Evolutionary conservation across 1,140 invertebrate species (phyloP), one percentile per base, ranked within the genome.

Genomic region (Dysdera silvatica): DNA sequence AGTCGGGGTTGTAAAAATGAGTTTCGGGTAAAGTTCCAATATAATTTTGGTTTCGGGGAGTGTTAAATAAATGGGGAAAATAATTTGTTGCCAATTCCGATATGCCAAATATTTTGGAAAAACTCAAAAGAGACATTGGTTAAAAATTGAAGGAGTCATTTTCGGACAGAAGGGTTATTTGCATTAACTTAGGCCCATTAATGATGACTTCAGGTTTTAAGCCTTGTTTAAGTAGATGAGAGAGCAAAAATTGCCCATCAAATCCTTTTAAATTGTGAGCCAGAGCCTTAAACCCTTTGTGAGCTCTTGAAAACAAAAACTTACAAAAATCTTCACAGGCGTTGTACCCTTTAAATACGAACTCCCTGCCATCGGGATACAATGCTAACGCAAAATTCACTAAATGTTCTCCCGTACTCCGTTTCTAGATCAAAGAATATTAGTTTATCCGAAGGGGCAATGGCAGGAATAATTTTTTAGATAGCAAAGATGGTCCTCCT

Each of bases 31-130:
- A n/a, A n/a, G n/a, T n/a, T n/a, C n/a, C n/a, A n/a, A n/a, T n/a
- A n/a, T n/a, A n/a, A n/a, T n/a, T 66, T 49, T 58, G 47, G 18
- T 66, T 63, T 35, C 43, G 3, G 16, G 2, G 20, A 18, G 4
- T 55, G 23, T 66, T 66, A 29, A 66, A 66, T 2, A 57, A 0
- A 31, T 58, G 62, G 20, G 65, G 61, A 45, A 66, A 66, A 59
- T 66, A 66, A 16, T 52, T 53, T 55, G 65, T 66, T 35, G 65
- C 57, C 32, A 66, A 43, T 32, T 63, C 53, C 0, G 3, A 48
- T 7, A 57, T 8, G 2, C 45, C 45, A 65, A 66, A 67, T 12
- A 20, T 43, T 65, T 28, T 43, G 16, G 40, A 54, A 1, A 51
- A 32, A 4, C n/a, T n/a, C 12, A 41, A 29, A 18, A 57, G 47